phyloP scores from a whole-genome alignment of 2,888 invertebrate genomes.

The Drosophila fungiperda region DNA sequence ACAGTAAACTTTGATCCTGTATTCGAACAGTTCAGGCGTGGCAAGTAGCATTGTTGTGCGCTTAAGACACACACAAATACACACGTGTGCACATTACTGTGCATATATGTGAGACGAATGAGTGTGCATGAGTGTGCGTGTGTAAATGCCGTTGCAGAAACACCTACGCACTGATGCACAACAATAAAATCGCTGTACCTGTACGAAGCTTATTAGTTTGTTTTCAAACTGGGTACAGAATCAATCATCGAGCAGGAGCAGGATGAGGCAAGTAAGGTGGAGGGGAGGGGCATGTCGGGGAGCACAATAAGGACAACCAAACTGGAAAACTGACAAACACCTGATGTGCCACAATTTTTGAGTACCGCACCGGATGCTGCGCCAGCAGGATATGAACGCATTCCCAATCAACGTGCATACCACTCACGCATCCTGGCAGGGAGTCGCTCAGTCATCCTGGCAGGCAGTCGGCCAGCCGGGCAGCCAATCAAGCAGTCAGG shows the following conservation, averaged over 20 bases:
- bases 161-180: conserved; percentile 75
- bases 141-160: conserved; percentile 44
- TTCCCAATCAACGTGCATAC: conserved; percentile 26
- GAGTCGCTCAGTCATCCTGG: background rate
- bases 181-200: conserved; percentile 53
- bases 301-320: background rate
- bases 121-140: conserved; percentile 2
- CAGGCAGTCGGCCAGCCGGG: background rate
- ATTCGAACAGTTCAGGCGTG: conserved; percentile 65
- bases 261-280: background rate
- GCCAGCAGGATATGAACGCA: conserved; percentile 72
- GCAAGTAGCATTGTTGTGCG: conserved; percentile 66
- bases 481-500: background rate
- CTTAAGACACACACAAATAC: conserved; percentile 44
- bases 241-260: conserved; percentile 60
- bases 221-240: conserved; percentile 65
- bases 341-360: conserved; percentile 46
- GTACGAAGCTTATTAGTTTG: conserved; percentile 70
- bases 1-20: conserved; percentile 59
- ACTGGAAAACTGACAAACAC: conserved; percentile 40
- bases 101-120: background rate
- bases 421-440: conserved; percentile 9
- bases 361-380: conserved; percentile 54
- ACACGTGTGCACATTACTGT: background rate
- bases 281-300: too few relatives aligned